Percentiles rank a stretch among this genome's conserved stretches.
Evolutionary conservation across 1,140 invertebrate species (phyloP).

Genomic region (Brachionus rotundiformis): DNA sequence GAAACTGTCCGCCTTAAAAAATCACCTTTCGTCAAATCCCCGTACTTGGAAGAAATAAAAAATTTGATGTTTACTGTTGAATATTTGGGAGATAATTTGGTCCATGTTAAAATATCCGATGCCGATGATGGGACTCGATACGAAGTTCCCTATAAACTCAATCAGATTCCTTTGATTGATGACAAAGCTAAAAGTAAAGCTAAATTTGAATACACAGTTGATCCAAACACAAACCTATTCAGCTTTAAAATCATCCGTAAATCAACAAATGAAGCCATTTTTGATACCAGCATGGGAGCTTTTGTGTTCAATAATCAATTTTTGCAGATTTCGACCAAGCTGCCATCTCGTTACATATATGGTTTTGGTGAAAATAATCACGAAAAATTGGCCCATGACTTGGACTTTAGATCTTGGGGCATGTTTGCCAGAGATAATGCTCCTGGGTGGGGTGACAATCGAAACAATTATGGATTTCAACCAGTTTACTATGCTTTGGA

Average conservation of each 20-base stretch:
- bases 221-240: background rate
- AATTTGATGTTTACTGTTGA: constrained; percentile 37
- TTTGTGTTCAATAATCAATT: constrained; percentile 54
- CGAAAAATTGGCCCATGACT: constrained; percentile 35
- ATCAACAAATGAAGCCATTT: background rate
- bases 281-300: constrained; percentile 52
- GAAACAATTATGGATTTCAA: constrained; percentile 44
- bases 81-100: constrained; percentile 30
- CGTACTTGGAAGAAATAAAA: constrained; percentile 33
- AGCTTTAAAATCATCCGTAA: constrained; percentile 12
- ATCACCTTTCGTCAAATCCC: background rate
- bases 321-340: constrained; percentile 53
- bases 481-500: constrained; percentile 74
- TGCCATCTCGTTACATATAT: constrained; percentile 53
- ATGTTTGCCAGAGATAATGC: constrained; percentile 41
- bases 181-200: constrained; percentile 34
- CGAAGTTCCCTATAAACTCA: constrained; percentile 48
- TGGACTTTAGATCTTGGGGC: constrained; percentile 42
- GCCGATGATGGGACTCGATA: background rate
- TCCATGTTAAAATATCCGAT: constrained; percentile 40
- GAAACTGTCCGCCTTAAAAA: background rate
- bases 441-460: constrained; percentile 38
- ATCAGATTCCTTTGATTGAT: constrained; percentile 4
- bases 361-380: constrained; percentile 53
- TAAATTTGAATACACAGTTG: background rate